Base-by-base conservation (phyloP, 2,888 invertebrate species). In the Apotomis turbidana region DNA sequence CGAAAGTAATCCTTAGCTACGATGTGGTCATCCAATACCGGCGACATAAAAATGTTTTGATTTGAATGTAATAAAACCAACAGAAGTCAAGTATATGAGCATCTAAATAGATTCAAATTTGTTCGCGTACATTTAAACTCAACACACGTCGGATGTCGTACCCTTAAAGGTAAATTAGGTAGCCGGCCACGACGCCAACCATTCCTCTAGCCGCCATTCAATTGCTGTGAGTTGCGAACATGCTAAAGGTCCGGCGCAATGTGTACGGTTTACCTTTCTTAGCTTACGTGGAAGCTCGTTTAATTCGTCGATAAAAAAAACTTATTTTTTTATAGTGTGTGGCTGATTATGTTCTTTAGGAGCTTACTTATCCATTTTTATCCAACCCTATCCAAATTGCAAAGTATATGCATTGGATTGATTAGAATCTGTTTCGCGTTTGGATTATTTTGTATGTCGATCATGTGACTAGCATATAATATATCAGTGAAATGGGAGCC, bases 201-300 rank as follows among this genome's bases (percentile, higher is more conserved):
- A 77, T 77, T 78, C 76, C 78, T 78, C 78, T 75, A 75, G 69
- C 75, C 76, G 75, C 83, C 78, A 85, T 87, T 87, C 83, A 85
- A 85, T 83, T 83, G 80, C 78, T 78, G 78, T 77, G 74, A 74
- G 78, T 76, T 77, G 77, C 79, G 78, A 81, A n/a, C 59, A 74
- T 78, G 75, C 70, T 74, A 69, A 75, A 78, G 79, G 78, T 77
- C 77, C 76, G 78, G 76, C 70, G 73, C 74, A 82, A 81, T 81
- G 81, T 81, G 78, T 81, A 79, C 81, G 76, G 74, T 79, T 80
- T 80, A 79, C 78, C 78, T 78, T 78, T 76, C 77, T 58, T 63
- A 68, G 58, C 63, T 59, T 68, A 67, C 71, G 61, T 71, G 67
- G 67, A 57, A 68, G 61, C 67, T 71, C 55, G 46, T 67, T 66